Evolutionary conservation across 1,140 invertebrate genomes (phyloP).

Genomic region (Heliconius hermathena): DNA sequence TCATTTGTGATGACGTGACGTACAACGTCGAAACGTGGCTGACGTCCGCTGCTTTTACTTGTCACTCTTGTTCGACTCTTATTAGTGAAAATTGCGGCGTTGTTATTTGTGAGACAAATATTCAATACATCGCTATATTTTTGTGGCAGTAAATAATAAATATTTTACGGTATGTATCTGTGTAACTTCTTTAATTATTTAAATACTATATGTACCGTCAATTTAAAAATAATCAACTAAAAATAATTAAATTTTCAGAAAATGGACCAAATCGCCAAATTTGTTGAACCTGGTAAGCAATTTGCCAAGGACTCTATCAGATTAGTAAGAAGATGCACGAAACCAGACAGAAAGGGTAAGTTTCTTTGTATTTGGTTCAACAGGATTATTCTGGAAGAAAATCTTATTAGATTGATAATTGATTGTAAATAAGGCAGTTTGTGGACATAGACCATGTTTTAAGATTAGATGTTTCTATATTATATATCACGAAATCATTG

Average conservation of each 20-base stretch:
- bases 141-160: slow-evolving; percentile 10
- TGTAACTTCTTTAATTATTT: neutral
- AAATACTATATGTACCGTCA: neutral
- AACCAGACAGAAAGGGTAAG: slow-evolving; percentile 98
- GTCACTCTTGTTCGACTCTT: slow-evolving; percentile 40
- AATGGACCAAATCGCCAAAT: slow-evolving; percentile 99
- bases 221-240: neutral
- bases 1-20: slow-evolving; percentile 65
- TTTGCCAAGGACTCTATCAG: slow-evolving; percentile 99
- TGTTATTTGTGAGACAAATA: slow-evolving; percentile 28
- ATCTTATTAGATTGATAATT: neutral
- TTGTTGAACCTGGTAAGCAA: slow-evolving; percentile 96
- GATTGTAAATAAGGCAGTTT: slow-evolving; percentile 15
- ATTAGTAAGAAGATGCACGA: slow-evolving; percentile 99
- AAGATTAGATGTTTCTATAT: neutral
- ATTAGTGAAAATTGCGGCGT: slow-evolving; percentile 16
- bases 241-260: slow-evolving; percentile 59
- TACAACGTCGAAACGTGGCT: slow-evolving; percentile 73
- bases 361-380: slow-evolving; percentile 11
- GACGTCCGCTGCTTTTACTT: slow-evolving; percentile 58
- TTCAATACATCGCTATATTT: slow-evolving; percentile 31
- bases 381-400: slow-evolving; percentile 21
- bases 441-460: neutral
- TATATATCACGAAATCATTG: neutral
- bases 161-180: slow-evolving; percentile 16